Evolutionary conservation across 2,888 invertebrate species (phyloP).

Genomic region (Phyto melanocephala): DNA sequence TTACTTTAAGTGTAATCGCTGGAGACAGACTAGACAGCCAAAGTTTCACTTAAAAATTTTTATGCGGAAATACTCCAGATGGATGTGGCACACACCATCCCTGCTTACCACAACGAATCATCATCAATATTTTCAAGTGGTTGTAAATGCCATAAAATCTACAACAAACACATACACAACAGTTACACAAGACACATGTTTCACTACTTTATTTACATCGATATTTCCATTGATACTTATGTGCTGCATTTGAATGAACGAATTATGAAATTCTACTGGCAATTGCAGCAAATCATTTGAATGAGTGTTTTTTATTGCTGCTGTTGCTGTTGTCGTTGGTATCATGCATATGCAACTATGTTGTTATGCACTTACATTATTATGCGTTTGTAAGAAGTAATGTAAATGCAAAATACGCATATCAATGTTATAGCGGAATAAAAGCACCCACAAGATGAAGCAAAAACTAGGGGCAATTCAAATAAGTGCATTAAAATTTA

Average conservation of each 20-base stretch:
- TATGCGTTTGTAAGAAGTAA: neutral
- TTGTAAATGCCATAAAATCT: constrained; percentile 10
- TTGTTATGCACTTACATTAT: neutral
- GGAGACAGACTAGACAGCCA: constrained; percentile 5
- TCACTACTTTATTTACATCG: neutral
- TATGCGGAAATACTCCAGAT: neutral
- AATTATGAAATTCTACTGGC: neutral
- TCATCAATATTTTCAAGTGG: constrained; percentile 39
- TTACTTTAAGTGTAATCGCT: constrained; percentile 49
- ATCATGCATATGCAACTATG: neutral
- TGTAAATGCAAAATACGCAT: constrained; percentile 33
- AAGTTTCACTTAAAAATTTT: neutral
- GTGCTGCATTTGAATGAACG: neutral
- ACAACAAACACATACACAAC: neutral
- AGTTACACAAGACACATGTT: neutral
- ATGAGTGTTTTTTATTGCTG: neutral
- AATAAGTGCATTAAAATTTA: neutral
- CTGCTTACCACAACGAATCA: neutral
- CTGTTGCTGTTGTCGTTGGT: neutral
- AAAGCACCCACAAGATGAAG: constrained; percentile 5
- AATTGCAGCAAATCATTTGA: neutral
- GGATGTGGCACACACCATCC: neutral
- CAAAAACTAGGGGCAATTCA: neutral
- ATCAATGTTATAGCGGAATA: neutral
- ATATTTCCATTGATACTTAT: neutral